Evolutionary conservation across 2,113 vertebrate genomes (phyloP).

Genomic region (Dryoscopus gambensis): DNA sequence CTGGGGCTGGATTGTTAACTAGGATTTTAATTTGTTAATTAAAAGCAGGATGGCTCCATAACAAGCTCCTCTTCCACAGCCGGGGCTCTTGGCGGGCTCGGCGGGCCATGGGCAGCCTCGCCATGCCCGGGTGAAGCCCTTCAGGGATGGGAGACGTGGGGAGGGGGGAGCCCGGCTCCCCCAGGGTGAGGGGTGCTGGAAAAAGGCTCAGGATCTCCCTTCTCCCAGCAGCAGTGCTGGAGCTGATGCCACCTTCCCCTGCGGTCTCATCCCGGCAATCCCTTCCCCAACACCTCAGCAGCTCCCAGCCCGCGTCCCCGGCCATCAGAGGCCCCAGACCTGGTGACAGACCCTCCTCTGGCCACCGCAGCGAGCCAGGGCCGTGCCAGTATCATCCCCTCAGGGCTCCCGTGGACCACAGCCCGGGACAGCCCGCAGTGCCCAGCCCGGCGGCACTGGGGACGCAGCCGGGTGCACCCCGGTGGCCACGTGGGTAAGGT

Average conservation of each 20-base stretch:
- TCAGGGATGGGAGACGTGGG: rapidly evolving
- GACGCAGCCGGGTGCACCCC: not conserved
- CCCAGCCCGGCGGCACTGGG: not conserved
- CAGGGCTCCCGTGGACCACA: not conserved
- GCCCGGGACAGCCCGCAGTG: not conserved
- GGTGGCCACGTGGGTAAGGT: not conserved
- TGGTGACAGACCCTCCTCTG: not conserved
- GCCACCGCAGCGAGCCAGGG: rapidly evolving
- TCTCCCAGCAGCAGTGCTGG: not conserved
- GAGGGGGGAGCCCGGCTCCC: not conserved
- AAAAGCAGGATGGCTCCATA: constrained; percentile 65
- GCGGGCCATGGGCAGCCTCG: not conserved
- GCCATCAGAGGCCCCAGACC: not conserved
- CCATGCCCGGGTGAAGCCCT: not conserved
- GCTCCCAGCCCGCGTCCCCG: rapidly evolving
- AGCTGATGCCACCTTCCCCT: not conserved
- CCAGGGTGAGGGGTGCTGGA: rapidly evolving
- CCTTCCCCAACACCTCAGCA: not conserved
- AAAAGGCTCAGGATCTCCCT: not conserved
- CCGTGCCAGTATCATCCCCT: not conserved
- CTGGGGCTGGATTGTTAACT: constrained; percentile 73
- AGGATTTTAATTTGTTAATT: constrained; percentile 80
- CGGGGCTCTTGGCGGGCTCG: not conserved
- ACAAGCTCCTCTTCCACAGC: constrained; percentile 48
- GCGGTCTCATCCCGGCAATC: not conserved